These are phyloP conservation scores for Julus scanicus DNA, from an alignment of 2,888 invertebrate genomes.

Conservation along the genomic window DNA sequence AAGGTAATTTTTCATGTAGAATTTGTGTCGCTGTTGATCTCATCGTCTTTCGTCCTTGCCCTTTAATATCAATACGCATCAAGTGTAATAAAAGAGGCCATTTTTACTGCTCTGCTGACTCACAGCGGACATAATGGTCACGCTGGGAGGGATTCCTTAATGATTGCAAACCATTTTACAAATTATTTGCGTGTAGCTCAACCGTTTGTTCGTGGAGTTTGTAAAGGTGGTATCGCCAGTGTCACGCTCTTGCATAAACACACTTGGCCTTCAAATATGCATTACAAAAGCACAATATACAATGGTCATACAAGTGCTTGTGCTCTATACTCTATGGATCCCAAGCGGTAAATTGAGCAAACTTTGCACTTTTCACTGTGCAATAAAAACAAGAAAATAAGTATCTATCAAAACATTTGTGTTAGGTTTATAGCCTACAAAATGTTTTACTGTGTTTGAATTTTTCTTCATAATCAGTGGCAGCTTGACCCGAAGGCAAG, in stretches of 20 bases:
- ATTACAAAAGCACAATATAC: neutral
- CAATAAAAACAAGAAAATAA: too few species aligned
- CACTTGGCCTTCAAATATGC: neutral
- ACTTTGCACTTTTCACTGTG: too few species aligned
- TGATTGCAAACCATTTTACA: slow-evolving; percentile 33
- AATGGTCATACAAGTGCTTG: neutral
- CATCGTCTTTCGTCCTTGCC: neutral
- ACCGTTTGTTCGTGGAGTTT: neutral
- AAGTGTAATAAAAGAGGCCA: slow-evolving; percentile 27
- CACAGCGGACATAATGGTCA: slow-evolving; percentile 26
- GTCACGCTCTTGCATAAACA: neutral
- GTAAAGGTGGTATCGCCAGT: slow-evolving; percentile 25
- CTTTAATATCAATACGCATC: slow-evolving; percentile 24
- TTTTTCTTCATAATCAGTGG: too few species aligned
- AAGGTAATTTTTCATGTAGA: neutral
- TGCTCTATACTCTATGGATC: neutral
- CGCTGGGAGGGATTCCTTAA: slow-evolving; percentile 33
- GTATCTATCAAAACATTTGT: too few species aligned
- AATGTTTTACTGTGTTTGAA: too few species aligned
- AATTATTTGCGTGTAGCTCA: slow-evolving; percentile 33
- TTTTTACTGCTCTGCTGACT: slow-evolving; percentile 27
- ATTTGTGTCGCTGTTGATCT: neutral
- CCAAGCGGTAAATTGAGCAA: neutral
- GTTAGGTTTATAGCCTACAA: too few species aligned
- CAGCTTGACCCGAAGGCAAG: too few species aligned